Evolutionary conservation across 2,888 invertebrate species (phyloP).

Genomic region (Scotopteryx bipunctaria): DNA sequence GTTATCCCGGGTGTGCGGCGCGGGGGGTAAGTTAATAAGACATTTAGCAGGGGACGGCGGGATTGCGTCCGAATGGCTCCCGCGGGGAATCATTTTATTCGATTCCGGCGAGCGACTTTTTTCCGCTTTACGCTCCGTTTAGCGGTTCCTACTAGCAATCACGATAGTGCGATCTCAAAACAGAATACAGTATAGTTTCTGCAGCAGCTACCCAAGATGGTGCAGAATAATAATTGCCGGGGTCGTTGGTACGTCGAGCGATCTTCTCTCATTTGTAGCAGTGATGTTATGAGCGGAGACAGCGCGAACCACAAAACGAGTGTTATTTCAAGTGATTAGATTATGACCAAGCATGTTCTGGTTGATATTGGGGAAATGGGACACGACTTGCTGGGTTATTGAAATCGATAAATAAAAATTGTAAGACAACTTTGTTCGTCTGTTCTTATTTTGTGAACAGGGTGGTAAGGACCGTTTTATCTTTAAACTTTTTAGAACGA

Average conservation of each 20-base stretch:
- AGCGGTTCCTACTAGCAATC: constrained; percentile 72
- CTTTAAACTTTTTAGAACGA: too few relatives aligned
- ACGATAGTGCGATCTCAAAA: constrained; percentile 56
- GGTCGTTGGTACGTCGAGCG: constrained; percentile 41
- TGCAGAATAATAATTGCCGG: not conserved
- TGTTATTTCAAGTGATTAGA: constrained; percentile 51
- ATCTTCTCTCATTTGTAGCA: constrained; percentile 61
- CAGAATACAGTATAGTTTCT: constrained; percentile 25
- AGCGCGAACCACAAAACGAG: constrained; percentile 54
- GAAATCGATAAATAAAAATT: constrained; percentile 11
- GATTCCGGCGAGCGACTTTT: constrained; percentile 85
- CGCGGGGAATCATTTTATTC: constrained; percentile 89
- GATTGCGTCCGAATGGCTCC: constrained; percentile 87
- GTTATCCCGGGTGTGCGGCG: constrained; percentile 59
- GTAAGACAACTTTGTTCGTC: not conserved
- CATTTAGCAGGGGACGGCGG: constrained; percentile 83
- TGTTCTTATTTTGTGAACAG: too few relatives aligned
- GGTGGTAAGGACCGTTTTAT: too few relatives aligned
- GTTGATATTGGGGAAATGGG: constrained; percentile 55
- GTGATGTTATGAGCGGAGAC: constrained; percentile 62
- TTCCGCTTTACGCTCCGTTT: constrained; percentile 81
- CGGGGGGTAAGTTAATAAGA: constrained; percentile 81
- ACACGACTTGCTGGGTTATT: constrained; percentile 27
- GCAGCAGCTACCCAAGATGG: not conserved
- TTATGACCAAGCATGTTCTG: constrained; percentile 36